These are phyloP conservation scores for Ctenicera cuprea DNA, from an alignment of 2,888 invertebrate species.

Conservation along the genomic window DNA sequence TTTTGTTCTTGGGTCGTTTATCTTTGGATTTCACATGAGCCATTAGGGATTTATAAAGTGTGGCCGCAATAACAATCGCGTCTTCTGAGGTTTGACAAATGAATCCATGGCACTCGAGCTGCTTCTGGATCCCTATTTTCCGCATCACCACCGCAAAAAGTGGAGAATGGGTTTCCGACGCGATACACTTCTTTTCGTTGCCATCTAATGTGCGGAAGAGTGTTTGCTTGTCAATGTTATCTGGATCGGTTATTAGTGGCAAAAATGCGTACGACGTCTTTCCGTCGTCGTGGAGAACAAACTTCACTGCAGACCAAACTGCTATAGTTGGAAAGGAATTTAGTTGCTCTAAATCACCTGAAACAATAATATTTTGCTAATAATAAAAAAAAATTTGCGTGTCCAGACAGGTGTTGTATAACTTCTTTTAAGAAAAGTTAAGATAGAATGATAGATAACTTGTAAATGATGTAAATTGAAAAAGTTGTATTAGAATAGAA, in stretches of 20 bases:
- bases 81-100: slow-evolving; percentile 93
- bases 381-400: too few relatives aligned
- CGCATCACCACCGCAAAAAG: slow-evolving; percentile 95
- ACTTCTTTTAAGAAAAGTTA: too few relatives aligned
- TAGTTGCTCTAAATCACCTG: slow-evolving; percentile 77
- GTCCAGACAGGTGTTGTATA: background rate
- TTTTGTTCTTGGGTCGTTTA: slow-evolving; percentile 80
- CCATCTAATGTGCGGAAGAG: slow-evolving; percentile 77
- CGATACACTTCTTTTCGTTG: slow-evolving; percentile 76
- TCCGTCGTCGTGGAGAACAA: slow-evolving; percentile 80
- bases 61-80: slow-evolving; percentile 93
- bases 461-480: too few relatives aligned
- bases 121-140: slow-evolving; percentile 83
- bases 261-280: slow-evolving; percentile 83
- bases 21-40: slow-evolving; percentile 83
- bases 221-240: slow-evolving; percentile 83
- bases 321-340: slow-evolving; percentile 94
- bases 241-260: slow-evolving; percentile 89
- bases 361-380: slow-evolving; percentile 1
- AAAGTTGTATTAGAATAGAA: too few relatives aligned
- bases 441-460: too few relatives aligned
- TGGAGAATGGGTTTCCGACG: slow-evolving; percentile 81
- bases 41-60: slow-evolving; percentile 91
- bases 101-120: slow-evolving; percentile 93
- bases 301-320: slow-evolving; percentile 94